Percentiles rank a stretch among this genome's conserved stretches.
These are phyloP conservation scores for Amblyopsis rosae DNA, from an alignment of 2,113 vertebrate species.

Conservation along the genomic window DNA sequence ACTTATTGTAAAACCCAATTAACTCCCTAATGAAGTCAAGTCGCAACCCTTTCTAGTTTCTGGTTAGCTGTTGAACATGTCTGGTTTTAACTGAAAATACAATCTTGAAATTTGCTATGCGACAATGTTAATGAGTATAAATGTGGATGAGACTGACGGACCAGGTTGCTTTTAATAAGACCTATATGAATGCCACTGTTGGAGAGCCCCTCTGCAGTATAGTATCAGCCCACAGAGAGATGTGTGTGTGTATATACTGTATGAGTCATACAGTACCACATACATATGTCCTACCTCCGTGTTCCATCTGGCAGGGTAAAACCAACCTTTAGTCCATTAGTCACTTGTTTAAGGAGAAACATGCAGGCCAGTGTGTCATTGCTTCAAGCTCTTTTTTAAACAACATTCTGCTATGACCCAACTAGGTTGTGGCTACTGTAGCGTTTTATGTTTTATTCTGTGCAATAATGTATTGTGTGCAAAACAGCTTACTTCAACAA, in stretches of 20 bases:
- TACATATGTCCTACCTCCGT: not conserved
- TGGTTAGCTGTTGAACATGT: not conserved
- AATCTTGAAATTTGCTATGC: conserved; percentile 20
- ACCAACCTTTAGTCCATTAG: not conserved
- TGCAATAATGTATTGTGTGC: not conserved
- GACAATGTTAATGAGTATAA: conserved; percentile 1
- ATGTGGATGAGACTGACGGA: conserved; percentile 9
- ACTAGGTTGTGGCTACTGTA: not conserved
- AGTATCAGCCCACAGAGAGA: conserved; percentile 26
- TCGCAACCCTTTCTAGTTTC: too few species aligned
- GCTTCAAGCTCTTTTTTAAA: not conserved
- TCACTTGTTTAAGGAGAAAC: not conserved
- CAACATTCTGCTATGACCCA: not conserved
- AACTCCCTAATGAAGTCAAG: not conserved
- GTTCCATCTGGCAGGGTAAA: conserved; percentile 1
- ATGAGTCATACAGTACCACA: too few species aligned
- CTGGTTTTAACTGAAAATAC: conserved; percentile 24
- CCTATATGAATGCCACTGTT: conserved; percentile 31
- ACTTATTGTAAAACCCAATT: not conserved
- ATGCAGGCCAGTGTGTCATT: not conserved
- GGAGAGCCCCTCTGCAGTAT: conserved; percentile 26
- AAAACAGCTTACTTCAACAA: not conserved
- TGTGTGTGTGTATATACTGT: conserved; percentile 9
- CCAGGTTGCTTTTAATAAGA: conserved; percentile 32
- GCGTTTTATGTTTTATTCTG: not conserved